phyloP scores from a whole-genome alignment of 64 coral and sea anemone species.

The Montipora sp. region DNA sequence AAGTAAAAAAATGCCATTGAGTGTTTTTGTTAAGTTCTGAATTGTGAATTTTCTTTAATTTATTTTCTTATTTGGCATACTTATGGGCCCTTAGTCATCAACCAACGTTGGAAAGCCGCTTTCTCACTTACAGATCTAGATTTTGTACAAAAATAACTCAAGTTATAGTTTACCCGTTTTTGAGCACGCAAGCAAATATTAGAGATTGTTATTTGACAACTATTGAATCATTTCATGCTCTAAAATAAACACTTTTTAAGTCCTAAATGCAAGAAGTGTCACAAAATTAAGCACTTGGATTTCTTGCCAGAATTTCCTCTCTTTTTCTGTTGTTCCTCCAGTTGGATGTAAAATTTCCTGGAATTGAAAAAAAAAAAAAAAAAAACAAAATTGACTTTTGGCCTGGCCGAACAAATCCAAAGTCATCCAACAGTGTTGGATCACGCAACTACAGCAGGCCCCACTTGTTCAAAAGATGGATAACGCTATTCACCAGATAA shows the following conservation, averaged over 20 bases:
- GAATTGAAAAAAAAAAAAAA: not conserved
- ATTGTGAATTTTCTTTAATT: too few relatives aligned
- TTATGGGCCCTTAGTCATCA: not conserved
- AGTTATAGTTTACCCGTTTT: not conserved
- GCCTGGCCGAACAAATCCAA: too few relatives aligned
- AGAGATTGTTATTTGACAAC: slow-evolving; percentile 7
- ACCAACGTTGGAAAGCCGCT: not conserved
- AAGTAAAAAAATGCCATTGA: too few relatives aligned
- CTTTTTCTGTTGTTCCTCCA: slow-evolving; percentile 25
- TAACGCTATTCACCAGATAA: too few relatives aligned
- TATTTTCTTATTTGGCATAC: too few relatives aligned
- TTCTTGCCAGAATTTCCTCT: slow-evolving; percentile 15
- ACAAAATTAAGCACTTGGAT: slow-evolving; percentile 40
- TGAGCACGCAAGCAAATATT: slow-evolving; percentile 4
- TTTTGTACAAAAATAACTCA: slow-evolving; percentile 57
- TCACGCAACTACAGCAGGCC: too few relatives aligned
- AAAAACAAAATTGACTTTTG: not conserved
- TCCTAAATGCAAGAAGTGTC: slow-evolving; percentile 11
- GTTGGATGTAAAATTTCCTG: slow-evolving; percentile 39
- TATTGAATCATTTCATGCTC: slow-evolving; percentile 45
- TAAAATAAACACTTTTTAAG: slow-evolving; percentile 43
- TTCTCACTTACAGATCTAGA: slow-evolving; percentile 9
- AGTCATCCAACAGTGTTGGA: too few relatives aligned
- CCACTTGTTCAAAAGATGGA: too few relatives aligned
- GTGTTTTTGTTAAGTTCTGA: too few relatives aligned